Conservation (phyloP, 2,888 invertebrate genomes). For the Dendrolimus pini region DNA sequence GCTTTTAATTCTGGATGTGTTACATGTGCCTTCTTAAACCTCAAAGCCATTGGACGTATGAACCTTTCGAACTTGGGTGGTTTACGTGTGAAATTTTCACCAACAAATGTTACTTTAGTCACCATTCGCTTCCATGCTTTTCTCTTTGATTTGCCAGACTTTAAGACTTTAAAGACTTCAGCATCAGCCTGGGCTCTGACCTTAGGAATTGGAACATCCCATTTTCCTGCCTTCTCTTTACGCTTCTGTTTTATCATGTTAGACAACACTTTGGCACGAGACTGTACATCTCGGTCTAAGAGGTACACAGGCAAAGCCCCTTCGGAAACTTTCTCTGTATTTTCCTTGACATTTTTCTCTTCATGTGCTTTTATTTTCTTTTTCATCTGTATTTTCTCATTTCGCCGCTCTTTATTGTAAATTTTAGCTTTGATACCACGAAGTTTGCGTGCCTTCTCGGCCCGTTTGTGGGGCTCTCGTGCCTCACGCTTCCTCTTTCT, state of each 20-base stretch:
- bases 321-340: constrained; percentile 89
- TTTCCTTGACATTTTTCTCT: constrained; percentile 92
- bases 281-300: constrained; percentile 97
- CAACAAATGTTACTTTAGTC: constrained; percentile 98
- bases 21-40: constrained; percentile 98
- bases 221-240: constrained; percentile 99
- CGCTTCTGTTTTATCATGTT: constrained; percentile 99
- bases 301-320: constrained; percentile 97
- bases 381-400: constrained; percentile 99
- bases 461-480: constrained; percentile 92
- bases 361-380: constrained; percentile 99
- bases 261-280: constrained; percentile 95
- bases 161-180: constrained; percentile 96
- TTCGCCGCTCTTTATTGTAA: constrained; percentile 96
- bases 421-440: constrained; percentile 98
- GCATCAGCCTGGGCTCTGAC: constrained; percentile 97
- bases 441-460: constrained; percentile 93
- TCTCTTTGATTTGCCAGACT: constrained; percentile 92
- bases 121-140: constrained; percentile 99
- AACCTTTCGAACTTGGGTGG: constrained; percentile 99
- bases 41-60: constrained; percentile 96
- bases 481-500: constrained; percentile 96
- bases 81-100: constrained; percentile 98
- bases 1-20: constrained; percentile 99
- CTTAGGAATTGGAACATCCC: constrained; percentile 99